phyloP scores from a whole-genome alignment of 1,140 invertebrate species.

The Drosophila subobscura region DNA sequence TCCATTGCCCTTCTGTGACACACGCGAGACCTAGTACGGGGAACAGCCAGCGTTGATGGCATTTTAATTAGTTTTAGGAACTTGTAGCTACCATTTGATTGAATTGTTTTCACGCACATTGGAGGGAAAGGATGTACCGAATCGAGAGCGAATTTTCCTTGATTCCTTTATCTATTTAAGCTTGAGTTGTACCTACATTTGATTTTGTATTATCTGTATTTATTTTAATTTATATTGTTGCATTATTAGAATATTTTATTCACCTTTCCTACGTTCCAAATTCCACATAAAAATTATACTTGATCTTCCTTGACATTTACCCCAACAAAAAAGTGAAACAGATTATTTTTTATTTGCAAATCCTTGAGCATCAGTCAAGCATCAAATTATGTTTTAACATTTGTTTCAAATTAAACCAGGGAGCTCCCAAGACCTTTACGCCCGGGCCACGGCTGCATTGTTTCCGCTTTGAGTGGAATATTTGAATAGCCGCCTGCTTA shows the following conservation, averaged over 20 bases:
- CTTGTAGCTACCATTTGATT: slow-evolving; percentile 78
- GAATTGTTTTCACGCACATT: slow-evolving; percentile 56
- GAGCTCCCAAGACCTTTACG: slow-evolving; percentile 39
- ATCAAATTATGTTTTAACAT: slow-evolving; percentile 73
- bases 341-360: slow-evolving; percentile 21
- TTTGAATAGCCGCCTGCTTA: slow-evolving; percentile 52
- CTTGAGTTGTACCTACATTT: no score
- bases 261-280: background rate
- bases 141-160: slow-evolving; percentile 11
- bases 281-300: slow-evolving; percentile 44
- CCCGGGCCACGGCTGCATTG: slow-evolving; percentile 29
- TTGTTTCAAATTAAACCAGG: slow-evolving; percentile 77
- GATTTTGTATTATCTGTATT: background rate
- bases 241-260: background rate
- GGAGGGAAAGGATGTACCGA: slow-evolving; percentile 7
- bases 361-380: slow-evolving; percentile 64
- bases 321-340: slow-evolving; percentile 6
- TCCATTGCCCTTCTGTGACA: slow-evolving; percentile 31
- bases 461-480: slow-evolving; percentile 51
- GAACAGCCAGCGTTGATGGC: slow-evolving; percentile 66
- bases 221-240: background rate
- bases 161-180: background rate
- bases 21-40: slow-evolving; percentile 21
- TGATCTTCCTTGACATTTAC: slow-evolving; percentile 12
- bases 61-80: slow-evolving; percentile 82